phyloP scores from a whole-genome alignment of 2,888 invertebrate species.

The Frankliniella fusca region DNA sequence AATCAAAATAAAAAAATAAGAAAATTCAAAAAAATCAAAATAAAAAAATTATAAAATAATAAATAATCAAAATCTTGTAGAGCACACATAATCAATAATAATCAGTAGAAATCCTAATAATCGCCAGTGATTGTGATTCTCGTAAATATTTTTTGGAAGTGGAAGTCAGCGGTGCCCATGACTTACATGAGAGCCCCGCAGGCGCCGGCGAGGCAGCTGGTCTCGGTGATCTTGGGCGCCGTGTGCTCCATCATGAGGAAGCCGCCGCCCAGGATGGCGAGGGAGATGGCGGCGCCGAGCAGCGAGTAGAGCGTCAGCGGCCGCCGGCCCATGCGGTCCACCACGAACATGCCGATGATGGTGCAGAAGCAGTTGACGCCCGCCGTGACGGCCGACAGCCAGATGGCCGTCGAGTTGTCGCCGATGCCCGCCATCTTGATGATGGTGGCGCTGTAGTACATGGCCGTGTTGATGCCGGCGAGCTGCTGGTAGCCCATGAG shows the following conservation, averaged over 20 bases:
- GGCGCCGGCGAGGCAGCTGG: neutral
- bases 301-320: constrained; percentile 33
- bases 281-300: constrained; percentile 45
- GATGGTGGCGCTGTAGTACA: constrained; percentile 53
- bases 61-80: no score
- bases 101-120: no score
- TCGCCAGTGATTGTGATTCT: no score
- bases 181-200: neutral
- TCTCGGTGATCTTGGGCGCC: constrained; percentile 43
- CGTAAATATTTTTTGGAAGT: no score
- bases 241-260: constrained; percentile 47
- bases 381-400: constrained; percentile 49
- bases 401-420: constrained; percentile 48
- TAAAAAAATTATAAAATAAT: no score
- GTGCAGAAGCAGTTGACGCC: constrained; percentile 51
- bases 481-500: constrained; percentile 54
- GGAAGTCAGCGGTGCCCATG: neutral
- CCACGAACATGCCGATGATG: constrained; percentile 49
- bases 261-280: constrained; percentile 47
- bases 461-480: constrained; percentile 54
- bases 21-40: no score
- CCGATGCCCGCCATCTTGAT: constrained; percentile 44
- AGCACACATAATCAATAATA: no score
- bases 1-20: no score
- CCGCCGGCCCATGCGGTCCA: constrained; percentile 50